Evolutionary conservation across 2,797 vertebrate genomes (phyloP).

Genomic region (Allochrocebus solatus): DNA sequence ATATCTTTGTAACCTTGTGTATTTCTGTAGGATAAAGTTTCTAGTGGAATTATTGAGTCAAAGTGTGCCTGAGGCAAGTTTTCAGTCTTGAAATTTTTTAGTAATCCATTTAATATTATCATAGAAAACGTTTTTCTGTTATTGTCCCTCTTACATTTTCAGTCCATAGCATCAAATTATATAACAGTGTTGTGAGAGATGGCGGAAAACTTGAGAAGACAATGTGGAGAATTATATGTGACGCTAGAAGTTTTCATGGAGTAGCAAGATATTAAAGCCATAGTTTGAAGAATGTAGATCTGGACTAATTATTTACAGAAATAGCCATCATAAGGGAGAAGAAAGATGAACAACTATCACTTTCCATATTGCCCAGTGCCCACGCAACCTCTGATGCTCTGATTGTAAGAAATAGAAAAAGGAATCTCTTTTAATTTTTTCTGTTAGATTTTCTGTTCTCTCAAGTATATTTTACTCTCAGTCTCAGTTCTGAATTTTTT

Average conservation of each 20-base stretch:
- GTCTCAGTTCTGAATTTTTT: slow-evolving; percentile 31
- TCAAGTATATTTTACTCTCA: slow-evolving; percentile 17
- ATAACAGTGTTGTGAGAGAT: not conserved
- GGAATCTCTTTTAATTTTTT: not conserved
- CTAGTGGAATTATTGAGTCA: slow-evolving; percentile 32
- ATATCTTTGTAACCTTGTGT: slow-evolving; percentile 7
- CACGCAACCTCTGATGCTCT: not conserved
- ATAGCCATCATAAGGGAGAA: not conserved
- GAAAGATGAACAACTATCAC: not conserved
- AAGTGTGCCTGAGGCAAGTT: not conserved
- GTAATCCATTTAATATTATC: slow-evolving; percentile 36
- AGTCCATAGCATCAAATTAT: slow-evolving; percentile 21
- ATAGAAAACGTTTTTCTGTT: slow-evolving; percentile 48
- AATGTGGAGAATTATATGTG: not conserved
- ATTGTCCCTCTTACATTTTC: not conserved
- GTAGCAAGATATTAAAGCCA: not conserved
- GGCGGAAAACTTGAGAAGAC: slow-evolving; percentile 19
- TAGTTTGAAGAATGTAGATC: not conserved
- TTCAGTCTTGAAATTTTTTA: slow-evolving; percentile 45
- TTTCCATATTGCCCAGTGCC: not conserved
- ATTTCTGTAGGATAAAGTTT: slow-evolving; percentile 50
- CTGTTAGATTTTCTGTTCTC: slow-evolving; percentile 39
- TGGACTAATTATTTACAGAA: not conserved
- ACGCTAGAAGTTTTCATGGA: not conserved
- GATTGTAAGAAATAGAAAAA: slow-evolving; percentile 27